Base-by-base conservation (phyloP, 2,113 vertebrate species). In the Mormyrus lacerda region DNA sequence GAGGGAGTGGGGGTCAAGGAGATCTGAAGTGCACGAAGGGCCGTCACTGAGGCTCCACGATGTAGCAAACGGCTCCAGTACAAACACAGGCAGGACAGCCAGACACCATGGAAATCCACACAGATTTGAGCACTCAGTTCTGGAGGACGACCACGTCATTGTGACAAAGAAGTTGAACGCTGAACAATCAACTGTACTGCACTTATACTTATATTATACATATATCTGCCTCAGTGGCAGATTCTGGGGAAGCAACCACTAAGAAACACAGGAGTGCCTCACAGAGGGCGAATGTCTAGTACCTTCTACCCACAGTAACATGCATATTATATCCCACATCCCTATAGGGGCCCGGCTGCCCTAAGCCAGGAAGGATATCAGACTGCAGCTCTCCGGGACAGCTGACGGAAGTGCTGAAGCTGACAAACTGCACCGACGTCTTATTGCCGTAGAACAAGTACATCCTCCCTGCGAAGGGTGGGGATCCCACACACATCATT, bases 361-460 rank as follows among this genome's bases (percentile, higher is more conserved):
- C 17, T 42, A 3, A 42, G 86, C 17, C 51, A 42, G 58, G 21
- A 91, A 96, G 96, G 97, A 98, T 98, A 98, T 98, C 96, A 95
- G 94, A 96, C 94, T 97, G 97, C 27, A 98, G 95, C 76, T 98
- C 97, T 17, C 96, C 97, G 0, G 97, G 97, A 92, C 96, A 97
- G 92, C 92, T 96, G 24, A 97, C 97, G 0, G 95, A 95, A 69
- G 97, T 97, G 3, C 91, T 95, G 95, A 98, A 98, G 92, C 94
- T 96, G 94, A 97, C 95, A 90, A 98, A 98, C 95, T 98, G 97
- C 90, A 97, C 97, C 0, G 97, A 98, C 0, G 97, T 98, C 95
- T 98, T 98, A 94, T 98, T 98, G 47, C 97, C 97, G 2, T 97
- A 98, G 94, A 98, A 98, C 89, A 98, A 93, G 92, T 98, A 98